Evolutionary conservation across 1,140 invertebrate species (phyloP), one percentile per base, ranked within the genome.

Genomic region (Stratiolaelaps scimitus): DNA sequence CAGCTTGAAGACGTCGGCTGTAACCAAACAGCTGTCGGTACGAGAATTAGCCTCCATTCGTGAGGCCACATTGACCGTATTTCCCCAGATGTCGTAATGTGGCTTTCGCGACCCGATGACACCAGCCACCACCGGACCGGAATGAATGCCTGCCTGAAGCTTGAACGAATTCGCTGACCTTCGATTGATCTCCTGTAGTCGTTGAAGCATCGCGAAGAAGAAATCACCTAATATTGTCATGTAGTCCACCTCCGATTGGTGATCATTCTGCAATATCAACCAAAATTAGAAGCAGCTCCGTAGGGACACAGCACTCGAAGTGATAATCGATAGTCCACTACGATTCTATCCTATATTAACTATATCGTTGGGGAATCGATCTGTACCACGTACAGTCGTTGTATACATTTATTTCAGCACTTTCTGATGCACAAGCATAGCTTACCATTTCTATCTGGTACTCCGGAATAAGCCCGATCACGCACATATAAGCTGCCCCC

Each of bases 61-160:
- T 7, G 89, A 94, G 15, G 82, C 82, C 0, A 97, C 91, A 75
- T 98, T 97, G 0, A 97, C 93, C 0, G 92, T 92, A 75, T 97
- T 96, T 2, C 93, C 91, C 93, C 93, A 97, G 71, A 83, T 96
- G 72, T 97, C 94, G 76, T 96, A 97, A 72, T 96, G 92, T 0
- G 93, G 94, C 73, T 97, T 97, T 73, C 93, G 89, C 0, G 92
- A 91, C 0, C 92, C 92, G 26, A 96, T 89, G 13, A 97, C 79
- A 2, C 80, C 80, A 2, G 80, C 79, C 17, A 72, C 70, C 1
- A 96, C 90, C 0, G 92, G 89, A 0, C 93, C 93, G 73, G 95
- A 86, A 76, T 89, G 92, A 53, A 98, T 79, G 65, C 93, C 89
- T 91, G 71, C 29, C 65, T 15, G n/a, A 15, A 60, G 10, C 1